These are phyloP conservation scores for chimpanzee (Pan troglodytes) DNA, from an alignment of 2,113 vertebrate genomes.

Conservation along the genomic window DNA sequence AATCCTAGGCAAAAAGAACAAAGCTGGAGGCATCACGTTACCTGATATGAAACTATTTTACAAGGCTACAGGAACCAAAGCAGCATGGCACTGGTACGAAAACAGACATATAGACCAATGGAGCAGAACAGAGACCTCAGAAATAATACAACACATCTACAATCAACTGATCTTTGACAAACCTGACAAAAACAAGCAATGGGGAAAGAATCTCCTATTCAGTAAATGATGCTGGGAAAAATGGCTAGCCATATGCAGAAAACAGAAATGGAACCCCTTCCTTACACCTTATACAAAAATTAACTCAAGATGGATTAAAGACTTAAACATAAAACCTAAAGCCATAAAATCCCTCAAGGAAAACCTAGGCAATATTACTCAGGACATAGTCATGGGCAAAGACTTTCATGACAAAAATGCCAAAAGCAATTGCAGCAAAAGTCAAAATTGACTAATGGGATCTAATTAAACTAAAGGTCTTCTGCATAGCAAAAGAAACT, in stretches of 20 bases:
- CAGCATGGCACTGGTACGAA: neutral
- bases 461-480: too few species aligned
- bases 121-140: neutral
- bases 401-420: too few species aligned
- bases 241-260: too few species aligned
- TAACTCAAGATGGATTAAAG: neutral
- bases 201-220: neutral
- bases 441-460: too few species aligned
- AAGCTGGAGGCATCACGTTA: neutral
- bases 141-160: neutral
- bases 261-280: neutral
- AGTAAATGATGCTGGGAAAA: too few species aligned
- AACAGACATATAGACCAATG: neutral
- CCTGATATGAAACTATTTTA: neutral
- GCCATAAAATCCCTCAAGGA: neutral
- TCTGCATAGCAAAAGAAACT: too few species aligned
- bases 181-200: neutral
- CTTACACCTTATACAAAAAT: neutral
- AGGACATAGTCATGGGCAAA: too few species aligned
- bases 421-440: too few species aligned
- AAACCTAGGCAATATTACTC: too few species aligned
- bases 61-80: neutral
- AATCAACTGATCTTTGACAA: neutral
- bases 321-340: neutral
- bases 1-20: neutral